A percentile compares a stretch with the other conserved stretches of the same genome.
These are phyloP conservation scores for Erebia aethiops DNA, from an alignment of 2,888 invertebrate species.

Conservation along the genomic window DNA sequence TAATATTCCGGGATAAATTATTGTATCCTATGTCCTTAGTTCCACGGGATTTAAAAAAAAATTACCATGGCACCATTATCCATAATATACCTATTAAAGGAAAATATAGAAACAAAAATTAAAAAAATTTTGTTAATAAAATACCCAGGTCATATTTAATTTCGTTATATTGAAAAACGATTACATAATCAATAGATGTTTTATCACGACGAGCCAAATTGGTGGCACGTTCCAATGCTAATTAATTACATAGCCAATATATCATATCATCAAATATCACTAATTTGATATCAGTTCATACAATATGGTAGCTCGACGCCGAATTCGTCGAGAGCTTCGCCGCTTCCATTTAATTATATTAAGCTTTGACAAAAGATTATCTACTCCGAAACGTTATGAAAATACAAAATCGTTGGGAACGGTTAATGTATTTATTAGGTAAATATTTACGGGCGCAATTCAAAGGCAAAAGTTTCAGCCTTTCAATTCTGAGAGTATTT, in stretches of 20 bases:
- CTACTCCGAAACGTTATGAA: conserved; percentile 22
- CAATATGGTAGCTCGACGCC: background rate
- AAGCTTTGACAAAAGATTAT: conserved; percentile 27
- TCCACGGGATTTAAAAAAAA: no score
- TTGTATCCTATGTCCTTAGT: no score
- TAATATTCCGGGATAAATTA: no score
- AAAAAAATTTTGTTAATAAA: no score
- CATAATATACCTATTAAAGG: no score
- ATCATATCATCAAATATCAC: conserved; percentile 20
- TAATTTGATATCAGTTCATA: conserved; percentile 13
- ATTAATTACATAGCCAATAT: conserved; percentile 9
- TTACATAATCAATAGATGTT: background rate
- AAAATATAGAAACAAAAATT: no score
- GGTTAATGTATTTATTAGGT: conserved; percentile 38
- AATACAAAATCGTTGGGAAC: conserved; percentile 18
- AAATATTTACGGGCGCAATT: conserved; percentile 39
- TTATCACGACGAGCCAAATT: background rate
- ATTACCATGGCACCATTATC: no score
- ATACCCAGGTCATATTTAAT: background rate
- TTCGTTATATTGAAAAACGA: background rate
- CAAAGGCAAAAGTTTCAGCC: conserved; percentile 37
- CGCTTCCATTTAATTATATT: conserved; percentile 24
- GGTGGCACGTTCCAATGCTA: background rate
- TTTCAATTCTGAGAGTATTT: conserved; percentile 36
- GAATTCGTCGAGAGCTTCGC: conserved; percentile 4